These are phyloP conservation scores for Furcifer pardalis DNA, from an alignment of 2,797 vertebrate species.

Conservation along the genomic window DNA sequence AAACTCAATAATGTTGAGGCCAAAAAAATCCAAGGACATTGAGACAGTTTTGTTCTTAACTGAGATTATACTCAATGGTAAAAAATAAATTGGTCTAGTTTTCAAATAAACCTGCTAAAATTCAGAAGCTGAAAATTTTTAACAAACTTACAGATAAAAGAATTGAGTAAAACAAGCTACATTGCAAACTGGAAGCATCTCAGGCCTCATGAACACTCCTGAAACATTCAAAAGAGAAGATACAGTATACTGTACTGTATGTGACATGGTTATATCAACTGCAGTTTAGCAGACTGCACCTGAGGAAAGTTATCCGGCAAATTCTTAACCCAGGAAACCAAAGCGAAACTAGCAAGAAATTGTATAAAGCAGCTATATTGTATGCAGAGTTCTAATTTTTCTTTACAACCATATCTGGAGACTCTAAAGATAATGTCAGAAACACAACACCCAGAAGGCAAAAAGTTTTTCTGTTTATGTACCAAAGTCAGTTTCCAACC, in stretches of 20 bases:
- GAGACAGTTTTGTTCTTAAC: neutral
- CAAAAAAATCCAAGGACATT: neutral
- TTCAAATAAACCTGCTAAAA: neutral
- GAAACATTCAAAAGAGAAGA: conserved; percentile 3
- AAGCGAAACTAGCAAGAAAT: neutral
- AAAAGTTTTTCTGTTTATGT: neutral
- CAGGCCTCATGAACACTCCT: neutral
- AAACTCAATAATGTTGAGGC: neutral
- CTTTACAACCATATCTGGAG: conserved; percentile 27
- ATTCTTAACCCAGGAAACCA: neutral
- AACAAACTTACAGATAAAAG: neutral
- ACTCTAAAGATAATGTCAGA: conserved; percentile 29
- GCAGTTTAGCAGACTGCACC: neutral
- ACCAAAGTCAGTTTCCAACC: rapidly evolving
- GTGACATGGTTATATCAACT: neutral
- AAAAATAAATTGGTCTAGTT: neutral
- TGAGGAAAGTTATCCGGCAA: neutral
- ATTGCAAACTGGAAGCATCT: neutral
- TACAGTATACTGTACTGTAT: too few relatives aligned
- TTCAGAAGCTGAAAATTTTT: neutral
- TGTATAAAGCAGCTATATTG: conserved; percentile 2
- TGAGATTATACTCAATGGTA: neutral
- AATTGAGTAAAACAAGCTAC: conserved; percentile 10
- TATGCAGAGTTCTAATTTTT: conserved; percentile 27
- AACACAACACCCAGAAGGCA: neutral